Evolutionary conservation across 2,888 invertebrate genomes (phyloP), one percentile per base, ranked within the genome.

Genomic region (Leptinotarsa juncta): DNA sequence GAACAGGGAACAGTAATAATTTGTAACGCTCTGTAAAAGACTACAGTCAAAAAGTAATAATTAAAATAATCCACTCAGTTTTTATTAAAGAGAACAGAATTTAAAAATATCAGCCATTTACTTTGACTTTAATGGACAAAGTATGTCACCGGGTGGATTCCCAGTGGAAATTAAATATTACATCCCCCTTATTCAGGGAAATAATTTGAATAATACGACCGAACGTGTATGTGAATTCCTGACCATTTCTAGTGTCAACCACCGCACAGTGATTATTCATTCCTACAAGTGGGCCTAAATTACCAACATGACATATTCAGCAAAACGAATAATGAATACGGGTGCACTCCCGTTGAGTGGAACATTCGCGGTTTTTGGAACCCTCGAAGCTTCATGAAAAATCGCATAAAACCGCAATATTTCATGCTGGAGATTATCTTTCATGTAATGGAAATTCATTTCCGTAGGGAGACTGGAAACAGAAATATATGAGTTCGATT

Each of bases 261-360:
- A 69, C 69, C 49, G 49, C 69, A 49, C 32, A 49, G 32, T 48
- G 55, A 69, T 69, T 60, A 69, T 69, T 69, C 69, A 69, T 69
- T 49, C 26, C 69, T 20, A 69, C 69, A 69, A 69, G 69, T 69
- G 69, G 69, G 32, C 18, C 20, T n/a, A 32, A 62, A 62, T 62
- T 62, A 62, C 32, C 62, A 62, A 62, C 62, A 62, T 62, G 62
- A 62, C 62, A 62, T 62, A 32, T 62, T 42, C 62, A 62, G 62
- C 62, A n/a, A 32, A 62, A 62, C 62, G 62, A 62, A 62, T 62
- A 62, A 62, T 62, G 26, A 62, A 62, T 62, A 62, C 18, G 62
- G 62, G 32, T 62, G 62, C 62, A 32, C 62, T 62, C 62, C 62
- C 62, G 62, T 42, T 62, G 62, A 62, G 62, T 62, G n/a, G 62